Base-by-base conservation (phyloP, 2,888 invertebrate species). In the Drosophila niveifrons region DNA sequence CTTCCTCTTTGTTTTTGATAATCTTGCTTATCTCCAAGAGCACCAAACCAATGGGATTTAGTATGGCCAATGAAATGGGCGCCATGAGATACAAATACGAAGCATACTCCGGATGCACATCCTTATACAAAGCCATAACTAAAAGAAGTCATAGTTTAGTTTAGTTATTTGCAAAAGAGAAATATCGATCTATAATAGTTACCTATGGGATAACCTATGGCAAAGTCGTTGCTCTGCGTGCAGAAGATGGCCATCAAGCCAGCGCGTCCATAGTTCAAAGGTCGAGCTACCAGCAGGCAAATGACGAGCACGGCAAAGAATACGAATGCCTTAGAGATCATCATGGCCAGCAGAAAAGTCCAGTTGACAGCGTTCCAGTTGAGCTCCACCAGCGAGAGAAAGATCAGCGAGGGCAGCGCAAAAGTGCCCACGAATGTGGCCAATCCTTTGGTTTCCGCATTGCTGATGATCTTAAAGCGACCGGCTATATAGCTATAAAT, bases 141-240 rank as follows among this genome's bases (percentile, higher is more conserved):
- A 36, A 6, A 46, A 46, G 0, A 34, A 48, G 10, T 1, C 6
- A 34, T 3, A 11, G 2, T 6, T 6, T 6, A 18, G 13, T 23
- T 93, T 62, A 70, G 15, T n/a, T n/a, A n/a, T n/a, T n/a, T n/a
- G n/a, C n/a, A n/a, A n/a, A n/a, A n/a, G n/a, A n/a, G n/a, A n/a
- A n/a, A n/a, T n/a, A n/a, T n/a, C n/a, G n/a, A n/a, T n/a, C n/a
- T n/a, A n/a, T n/a, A 11, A 2, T 6, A 58, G 75, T 82, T 72
- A 92, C 98, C 96, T 82, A 98, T 98, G 6, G 99, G 98, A 93
- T 96, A 98, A 71, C 98, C 98, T 82, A 99, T 95, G 17, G 99
- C 98, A 93, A 99, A 98, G 93, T 99, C 99, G 94, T 99, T 99
- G 91, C 98, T 98, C 91, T 98, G 98, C 0, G 98, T 98, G 83